Base-by-base conservation (phyloP, 37 sponge, comb jelly and placozoan species). In the Beroe forskalii region DNA sequence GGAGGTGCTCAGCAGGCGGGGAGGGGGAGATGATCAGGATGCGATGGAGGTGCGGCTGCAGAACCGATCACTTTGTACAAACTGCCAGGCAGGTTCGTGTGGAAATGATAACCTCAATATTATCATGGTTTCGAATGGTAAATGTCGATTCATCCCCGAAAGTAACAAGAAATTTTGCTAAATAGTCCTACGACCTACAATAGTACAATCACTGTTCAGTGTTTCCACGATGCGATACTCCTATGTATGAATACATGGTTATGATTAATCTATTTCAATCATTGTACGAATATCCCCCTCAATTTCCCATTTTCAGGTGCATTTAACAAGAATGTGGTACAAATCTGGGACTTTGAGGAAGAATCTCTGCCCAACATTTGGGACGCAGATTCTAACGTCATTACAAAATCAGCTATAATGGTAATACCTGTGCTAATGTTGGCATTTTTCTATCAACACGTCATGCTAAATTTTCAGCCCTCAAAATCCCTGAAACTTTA, bases 321-420 rank as follows among this genome's bases (percentile, higher is more conserved):
- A 9, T 44, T 80, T 25, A 80, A 38, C 40, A 80, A 80, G 27
- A 35, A 80, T 38, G 86, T 80, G 25, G 86, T 80, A 25, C 86
- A 80, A 80, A 23, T 80, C 1, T 80, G 86, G 86, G 86, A 80
- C n/a, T 69, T 69, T 69, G 44, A 44, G 55, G 86, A 80, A 9
- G 86, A 80, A 3, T 25, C n/a, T 12, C 55, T 80, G n/a, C 86
- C 86, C 43, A 23, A 41, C 31, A 80, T 80, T 20, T 17, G 31
- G 28, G 86, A 80, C 55, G 55, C 86, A 12, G 55, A 41, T 1
- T 37, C 28, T 48, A 80, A 80, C 55, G 35, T 80, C 0, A 80
- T 80, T 14, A 44, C 86, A 33, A 44, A 41, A 25, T 80, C 86
- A 25, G 55, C 86, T 30, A 80, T 80, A 12, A 80, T 44, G 86